These are phyloP conservation scores for Andrena camellia DNA, from an alignment of 2,888 invertebrate species.

Conservation along the genomic window DNA sequence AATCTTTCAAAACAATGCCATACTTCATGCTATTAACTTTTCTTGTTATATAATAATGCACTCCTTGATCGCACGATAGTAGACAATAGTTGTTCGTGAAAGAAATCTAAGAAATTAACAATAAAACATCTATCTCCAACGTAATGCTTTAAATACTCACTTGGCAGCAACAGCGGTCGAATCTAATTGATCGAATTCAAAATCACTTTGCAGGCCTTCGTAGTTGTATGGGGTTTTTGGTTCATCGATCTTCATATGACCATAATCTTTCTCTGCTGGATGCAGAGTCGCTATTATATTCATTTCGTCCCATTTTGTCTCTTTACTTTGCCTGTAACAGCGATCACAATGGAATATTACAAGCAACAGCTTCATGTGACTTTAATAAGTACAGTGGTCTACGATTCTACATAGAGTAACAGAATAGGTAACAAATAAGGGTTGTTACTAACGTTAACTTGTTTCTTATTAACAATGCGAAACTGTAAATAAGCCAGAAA, in stretches of 20 bases:
- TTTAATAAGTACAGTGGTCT: too few relatives aligned
- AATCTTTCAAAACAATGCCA: too few relatives aligned
- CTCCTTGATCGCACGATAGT: neutral
- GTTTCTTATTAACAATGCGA: neutral
- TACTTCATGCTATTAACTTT: too few relatives aligned
- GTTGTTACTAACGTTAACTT: neutral
- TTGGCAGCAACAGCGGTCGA: constrained; percentile 92
- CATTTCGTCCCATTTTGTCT: constrained; percentile 98
- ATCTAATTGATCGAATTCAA: constrained; percentile 88
- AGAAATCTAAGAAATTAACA: neutral
- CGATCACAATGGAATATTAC: neutral
- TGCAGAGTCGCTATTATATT: constrained; percentile 99
- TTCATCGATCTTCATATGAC: constrained; percentile 99
- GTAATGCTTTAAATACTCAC: constrained; percentile 83
- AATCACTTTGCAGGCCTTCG: constrained; percentile 87
- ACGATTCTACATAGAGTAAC: too few relatives aligned
- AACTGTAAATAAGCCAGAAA: neutral
- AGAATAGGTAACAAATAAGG: too few relatives aligned
- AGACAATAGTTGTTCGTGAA: neutral
- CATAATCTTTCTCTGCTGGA: constrained; percentile 99
- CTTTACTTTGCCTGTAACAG: constrained; percentile 84
- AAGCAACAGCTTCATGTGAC: too few relatives aligned
- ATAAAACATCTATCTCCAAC: neutral
- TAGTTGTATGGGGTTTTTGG: constrained; percentile 97
- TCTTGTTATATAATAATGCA: neutral